These are phyloP conservation scores for Cerceris ruficornis DNA, from an alignment of 2,888 invertebrate species.

Conservation along the genomic window DNA sequence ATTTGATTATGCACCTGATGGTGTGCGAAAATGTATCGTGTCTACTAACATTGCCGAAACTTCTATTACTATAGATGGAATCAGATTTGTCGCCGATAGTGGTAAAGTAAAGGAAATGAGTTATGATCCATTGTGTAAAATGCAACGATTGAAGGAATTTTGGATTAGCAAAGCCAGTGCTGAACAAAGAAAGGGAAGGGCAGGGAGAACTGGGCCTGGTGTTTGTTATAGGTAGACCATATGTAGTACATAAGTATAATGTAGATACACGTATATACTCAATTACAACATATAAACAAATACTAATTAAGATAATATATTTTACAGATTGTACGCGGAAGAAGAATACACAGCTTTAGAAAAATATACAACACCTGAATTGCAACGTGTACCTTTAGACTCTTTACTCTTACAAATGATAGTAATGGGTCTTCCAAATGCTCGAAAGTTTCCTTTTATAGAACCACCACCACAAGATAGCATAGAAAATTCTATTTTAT, in stretches of 20 bases:
- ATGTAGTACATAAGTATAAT: not conserved
- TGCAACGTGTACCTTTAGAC: conserved; percentile 96
- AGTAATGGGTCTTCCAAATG: conserved; percentile 95
- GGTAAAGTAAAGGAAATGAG: conserved; percentile 99
- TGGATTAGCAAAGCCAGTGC: conserved; percentile 99
- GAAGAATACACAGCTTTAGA: conserved; percentile 91
- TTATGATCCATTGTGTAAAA: conserved; percentile 94
- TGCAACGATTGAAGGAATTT: conserved; percentile 95
- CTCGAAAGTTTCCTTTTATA: conserved; percentile 95
- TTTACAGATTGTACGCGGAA: conserved; percentile 89
- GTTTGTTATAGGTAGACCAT: conserved; percentile 87
- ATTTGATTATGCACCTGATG: conserved; percentile 97
- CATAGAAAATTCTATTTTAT: conserved; percentile 93
- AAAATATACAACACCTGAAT: conserved; percentile 95
- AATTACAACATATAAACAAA: too few relatives aligned
- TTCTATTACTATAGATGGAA: conserved; percentile 98
- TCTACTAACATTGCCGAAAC: conserved; percentile 99
- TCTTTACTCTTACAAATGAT: conserved; percentile 96
- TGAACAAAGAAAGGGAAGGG: conserved; percentile 97
- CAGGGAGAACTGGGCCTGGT: conserved; percentile 97
- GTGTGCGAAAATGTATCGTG: conserved; percentile 97
- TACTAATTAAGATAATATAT: conserved; percentile 7
- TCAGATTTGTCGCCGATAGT: conserved; percentile 98
- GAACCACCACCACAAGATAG: conserved; percentile 94
- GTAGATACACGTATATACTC: too few relatives aligned